Base-by-base conservation (phyloP, 2,888 invertebrate species). In the Drosophila buzzatii region DNA sequence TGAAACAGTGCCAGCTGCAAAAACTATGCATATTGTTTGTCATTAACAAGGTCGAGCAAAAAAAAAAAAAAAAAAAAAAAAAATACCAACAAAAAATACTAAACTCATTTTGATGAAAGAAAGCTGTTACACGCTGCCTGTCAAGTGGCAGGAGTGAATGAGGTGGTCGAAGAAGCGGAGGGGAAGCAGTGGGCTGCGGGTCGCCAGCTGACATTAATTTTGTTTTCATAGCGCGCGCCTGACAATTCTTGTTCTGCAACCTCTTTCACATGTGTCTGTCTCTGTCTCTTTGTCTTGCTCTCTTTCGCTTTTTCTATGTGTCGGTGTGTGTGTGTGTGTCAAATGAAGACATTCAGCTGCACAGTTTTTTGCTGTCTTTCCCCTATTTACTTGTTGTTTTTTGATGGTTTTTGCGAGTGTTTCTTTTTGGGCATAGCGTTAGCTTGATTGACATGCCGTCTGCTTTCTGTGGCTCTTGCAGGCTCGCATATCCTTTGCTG, bases 21-120 rank as follows among this genome's bases (percentile, higher is more conserved):
- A 79, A 83, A 85, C 81, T 81, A 83, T 81, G 81, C 84, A 85
- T 83, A 86, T 87, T 87, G 84, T 85, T 88, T 87, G 82, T 85
- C 88, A 87, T 88, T 87, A 87, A 88, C 88, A 87, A 87, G 86
- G 88, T 82, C 85, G 72, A 58, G 62, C 51, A 74, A 33, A 53
- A 55, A 31, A 35, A 57, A 31, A 53, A 55, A 31, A 35, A 57
- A 41, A 60, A 51, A n/a, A 37, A 53, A 35, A 39, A 35, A 55
- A 23, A 23, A 58, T 64, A 44, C 51, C 33, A 35, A 9, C 20
- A 47, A 57, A 70, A 71, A 79, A 55, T 41, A 84, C 84, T 82
- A 84, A 84, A 74, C 73, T 84, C 72, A 51, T 82, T 82, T 83
- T 85, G 81, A 85, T 84, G 82, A 76, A 76, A 73, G 70, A 72